Conservation (phyloP, 2,113 vertebrate species). For the Psammodynastes pulverulentus region DNA sequence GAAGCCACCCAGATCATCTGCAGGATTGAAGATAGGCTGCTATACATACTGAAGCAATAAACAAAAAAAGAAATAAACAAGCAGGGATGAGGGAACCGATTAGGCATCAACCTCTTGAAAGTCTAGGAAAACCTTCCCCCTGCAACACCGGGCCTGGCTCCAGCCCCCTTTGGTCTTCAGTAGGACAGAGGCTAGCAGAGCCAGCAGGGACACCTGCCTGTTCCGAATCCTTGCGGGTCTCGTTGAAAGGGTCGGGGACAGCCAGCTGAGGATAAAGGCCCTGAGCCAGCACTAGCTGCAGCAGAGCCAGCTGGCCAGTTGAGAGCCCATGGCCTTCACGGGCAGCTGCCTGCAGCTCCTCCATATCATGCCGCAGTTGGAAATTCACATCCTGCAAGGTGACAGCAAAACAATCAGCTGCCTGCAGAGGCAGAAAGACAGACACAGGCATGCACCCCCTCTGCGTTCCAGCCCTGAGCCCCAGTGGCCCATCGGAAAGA, state of each 20-base stretch:
- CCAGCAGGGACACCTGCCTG: constrained; percentile 69
- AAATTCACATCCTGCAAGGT: constrained; percentile 86
- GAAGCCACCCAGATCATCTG: neutral
- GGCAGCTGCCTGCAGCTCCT: constrained; percentile 75
- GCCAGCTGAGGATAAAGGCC: constrained; percentile 92
- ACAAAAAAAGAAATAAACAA: neutral
- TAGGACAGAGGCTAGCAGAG: accelerated
- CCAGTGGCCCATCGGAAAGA: neutral
- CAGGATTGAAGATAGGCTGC: neutral
- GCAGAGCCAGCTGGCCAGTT: constrained; percentile 70
- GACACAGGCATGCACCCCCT: neutral
- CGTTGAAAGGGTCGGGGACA: constrained; percentile 82
- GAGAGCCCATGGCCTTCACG: constrained; percentile 60
- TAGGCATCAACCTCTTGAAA: neutral
- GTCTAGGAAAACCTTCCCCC: neutral
- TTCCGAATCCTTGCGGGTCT: constrained; percentile 84
- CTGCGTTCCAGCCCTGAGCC: neutral
- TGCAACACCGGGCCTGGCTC: neutral
- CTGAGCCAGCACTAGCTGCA: constrained; percentile 82
- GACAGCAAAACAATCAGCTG: neutral
- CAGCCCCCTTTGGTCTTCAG: neutral
- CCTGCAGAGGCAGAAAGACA: neutral
- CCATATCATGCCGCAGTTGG: constrained; percentile 83
- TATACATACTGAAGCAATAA: neutral
- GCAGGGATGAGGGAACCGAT: neutral